Base-by-base conservation (phyloP, 1,140 invertebrate genomes). In the Drosophila hydei region DNA sequence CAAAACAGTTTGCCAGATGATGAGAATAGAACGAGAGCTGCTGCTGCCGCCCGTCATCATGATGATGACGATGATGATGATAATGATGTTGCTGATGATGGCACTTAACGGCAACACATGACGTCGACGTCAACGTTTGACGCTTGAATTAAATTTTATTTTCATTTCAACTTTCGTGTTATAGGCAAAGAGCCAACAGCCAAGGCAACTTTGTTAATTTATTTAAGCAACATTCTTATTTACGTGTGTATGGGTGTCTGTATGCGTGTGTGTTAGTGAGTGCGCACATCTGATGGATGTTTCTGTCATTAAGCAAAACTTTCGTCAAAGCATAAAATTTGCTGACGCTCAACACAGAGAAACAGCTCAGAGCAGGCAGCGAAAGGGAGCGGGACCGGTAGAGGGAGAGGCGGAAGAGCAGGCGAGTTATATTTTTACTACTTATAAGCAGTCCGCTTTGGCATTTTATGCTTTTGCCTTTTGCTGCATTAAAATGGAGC, bases 271-370 rank as follows among this genome's bases (percentile, higher is more conserved):
- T 65, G 12, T 50, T 21, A 55, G 50, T 73, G 38, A 54, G 14
- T 71, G 45, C 65, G 19, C 30, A 59, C 48, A 74, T 63, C 71
- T 75, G 75, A 75, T 67, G 75, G 72, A 77, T 75, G 72, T 75
- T 77, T 77, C 67, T 75, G 67, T 77, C 75, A 77, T 77, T 77
- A 77, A 75, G 72, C 68, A 71, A 77, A 77, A 77, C 72, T 77
- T 77, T 77, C 71, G 72, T 77, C 75, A 77, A 77, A 77, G 75
- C 75, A 77, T 65, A 77, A 75, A 77, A 77, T 77, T 75, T 77
- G 61, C 65, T 56, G 51, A 16, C 63, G 63, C 19, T 54, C 63
- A 48, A 59, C 59, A 77, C 21, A 40, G 38, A 59, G 36, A 43
- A 45, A 63, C 42, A 19, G 50, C 38, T 30, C 9, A 19, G 3